Percentiles rank a stretch among this genome's conserved stretches.
These are phyloP conservation scores for Drosophila cyrtoloma DNA, from an alignment of 2,888 invertebrate genomes.

Conservation along the genomic window DNA sequence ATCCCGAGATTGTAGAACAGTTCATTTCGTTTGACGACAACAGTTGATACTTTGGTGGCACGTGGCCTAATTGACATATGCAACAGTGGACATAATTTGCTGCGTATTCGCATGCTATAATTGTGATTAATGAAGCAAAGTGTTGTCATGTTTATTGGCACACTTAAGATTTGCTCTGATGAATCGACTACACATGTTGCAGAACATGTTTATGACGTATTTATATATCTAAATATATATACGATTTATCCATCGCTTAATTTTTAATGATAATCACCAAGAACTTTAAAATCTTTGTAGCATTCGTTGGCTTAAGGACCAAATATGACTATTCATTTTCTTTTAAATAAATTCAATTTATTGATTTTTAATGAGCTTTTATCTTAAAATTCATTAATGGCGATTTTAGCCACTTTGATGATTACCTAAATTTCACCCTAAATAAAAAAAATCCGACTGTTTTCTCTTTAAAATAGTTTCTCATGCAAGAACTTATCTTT, in stretches of 20 bases:
- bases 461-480: background rate
- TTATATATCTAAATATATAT: background rate
- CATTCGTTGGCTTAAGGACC: background rate
- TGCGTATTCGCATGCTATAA: slow-evolving; percentile 1
- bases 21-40: slow-evolving; percentile 41
- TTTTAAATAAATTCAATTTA: too few relatives aligned
- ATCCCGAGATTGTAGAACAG: slow-evolving; percentile 15
- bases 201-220: background rate
- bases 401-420: background rate
- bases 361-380: too few relatives aligned
- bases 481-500: background rate
- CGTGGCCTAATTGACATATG: slow-evolving; percentile 49
- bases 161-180: background rate
- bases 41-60: slow-evolving; percentile 41
- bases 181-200: background rate
- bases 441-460: background rate
- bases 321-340: background rate
- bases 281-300: background rate
- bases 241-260: background rate
- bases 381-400: background rate
- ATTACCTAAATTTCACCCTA: too few relatives aligned
- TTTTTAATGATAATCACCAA: background rate
- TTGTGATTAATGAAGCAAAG: slow-evolving; percentile 23
- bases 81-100: slow-evolving; percentile 14
- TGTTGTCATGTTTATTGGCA: slow-evolving; percentile 1